Percentiles rank a stretch among this genome's conserved stretches.
Conservation (phyloP, 92 coral and sea anemone genomes). For the Parazoanthus atlanticus region DNA sequence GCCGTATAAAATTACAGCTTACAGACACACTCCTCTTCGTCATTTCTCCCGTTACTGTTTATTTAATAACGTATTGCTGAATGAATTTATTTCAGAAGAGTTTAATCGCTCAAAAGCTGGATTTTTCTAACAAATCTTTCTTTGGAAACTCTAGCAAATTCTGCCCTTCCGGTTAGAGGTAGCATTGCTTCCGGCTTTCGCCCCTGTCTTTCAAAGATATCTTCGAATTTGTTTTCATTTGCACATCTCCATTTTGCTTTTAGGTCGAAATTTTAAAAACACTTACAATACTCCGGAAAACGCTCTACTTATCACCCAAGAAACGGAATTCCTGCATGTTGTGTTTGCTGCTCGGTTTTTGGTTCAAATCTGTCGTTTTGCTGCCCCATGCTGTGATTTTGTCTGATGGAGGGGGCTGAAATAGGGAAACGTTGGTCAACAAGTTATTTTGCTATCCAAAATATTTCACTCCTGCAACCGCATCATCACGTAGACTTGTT, state of each 20-base stretch:
- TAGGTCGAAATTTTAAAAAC: not conserved
- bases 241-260: not conserved
- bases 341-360: not conserved
- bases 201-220: not conserved
- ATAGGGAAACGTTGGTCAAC: slow-evolving; percentile 9
- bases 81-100: not conserved
- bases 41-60: not conserved
- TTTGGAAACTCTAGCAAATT: not conserved
- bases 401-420: slow-evolving; percentile 4
- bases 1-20: not conserved
- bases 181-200: not conserved
- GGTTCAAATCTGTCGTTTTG: not conserved
- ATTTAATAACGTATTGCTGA: slow-evolving; percentile 14
- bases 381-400: not conserved
- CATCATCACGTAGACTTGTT: slow-evolving; percentile 23
- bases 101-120: slow-evolving; percentile 16
- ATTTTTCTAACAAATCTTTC: not conserved
- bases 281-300: slow-evolving; percentile 11
- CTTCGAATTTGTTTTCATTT: not conserved
- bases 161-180: slow-evolving; percentile 28
- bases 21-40: not conserved
- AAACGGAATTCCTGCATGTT: slow-evolving; percentile 8
- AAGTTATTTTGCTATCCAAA: slow-evolving; percentile 22
- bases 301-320: not conserved
- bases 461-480: slow-evolving; percentile 19